Base-by-base conservation (phyloP, 2,797 vertebrate species). In the Mus minutoides region DNA sequence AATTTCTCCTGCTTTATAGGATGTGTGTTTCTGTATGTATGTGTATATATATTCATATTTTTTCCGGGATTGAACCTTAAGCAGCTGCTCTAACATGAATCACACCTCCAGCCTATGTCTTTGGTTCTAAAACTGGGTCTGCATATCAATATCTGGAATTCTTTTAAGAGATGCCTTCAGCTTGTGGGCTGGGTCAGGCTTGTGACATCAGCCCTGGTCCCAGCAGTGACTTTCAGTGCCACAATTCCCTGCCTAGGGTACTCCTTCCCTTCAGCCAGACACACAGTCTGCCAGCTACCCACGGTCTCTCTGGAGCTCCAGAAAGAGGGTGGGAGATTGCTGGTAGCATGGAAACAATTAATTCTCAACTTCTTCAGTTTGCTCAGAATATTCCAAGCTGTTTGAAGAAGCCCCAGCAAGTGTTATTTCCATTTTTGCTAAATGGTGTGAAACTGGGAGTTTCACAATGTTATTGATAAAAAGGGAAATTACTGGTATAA, bases 271-370 rank as follows among this genome's bases (percentile, higher is more conserved):
- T 86, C 60, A 79, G 49, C 60, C 43, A 94, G 94, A 90, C 34
- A 13, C 60, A 92, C 84, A 73, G 34, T 92, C 69, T 96, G 90
- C 92, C 94, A 95, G 24, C 54, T 90, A 34, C 77, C 79, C 87
- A 90, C 92, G 40, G 22, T 94, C 94, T 94, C 77, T 64, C 71
- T 73, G 76, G 91, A 6, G 0, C 67, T 97, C n/a, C 40, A 77
- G 58, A 76, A 64, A 79, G 14, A 37, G 37, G 46, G 94, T 75
- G 49, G 77, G 69, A 58, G 77, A 73, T 86, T 1, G 60, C 90
- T 93, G 73, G 90, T 60, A 87, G 94, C 94, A 92, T 95, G 88
- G 92, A 94, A 93, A 95, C 92, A 95, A 88, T 96, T 92, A 94
- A 93, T 94, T 94, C 92, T 88, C 79, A 24, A 78, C 69, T 85